A percentile compares a stretch with the other conserved stretches of the same genome.
Evolutionary conservation across 2,888 invertebrate genomes (phyloP).

Genomic region (Frankliniella intonsa): DNA sequence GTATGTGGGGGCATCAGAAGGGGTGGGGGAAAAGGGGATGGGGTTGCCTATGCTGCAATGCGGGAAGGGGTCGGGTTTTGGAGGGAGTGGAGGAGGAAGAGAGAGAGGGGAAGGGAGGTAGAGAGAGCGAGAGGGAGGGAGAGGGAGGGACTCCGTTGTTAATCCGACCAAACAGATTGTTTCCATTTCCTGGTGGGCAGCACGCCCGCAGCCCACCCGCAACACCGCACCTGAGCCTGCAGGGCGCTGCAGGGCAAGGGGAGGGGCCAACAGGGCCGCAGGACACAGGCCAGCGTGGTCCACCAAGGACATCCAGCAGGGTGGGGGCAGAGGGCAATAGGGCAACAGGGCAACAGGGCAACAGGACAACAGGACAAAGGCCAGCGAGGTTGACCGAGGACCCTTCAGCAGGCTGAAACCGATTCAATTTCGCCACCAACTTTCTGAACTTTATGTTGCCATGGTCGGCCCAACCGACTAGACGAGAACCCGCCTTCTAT

Average conservation of each 20-base stretch:
- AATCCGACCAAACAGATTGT: constrained; percentile 26
- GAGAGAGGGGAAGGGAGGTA: neutral
- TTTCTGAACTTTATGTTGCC: too few relatives aligned
- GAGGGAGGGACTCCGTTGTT: neutral
- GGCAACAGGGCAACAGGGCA: too few relatives aligned
- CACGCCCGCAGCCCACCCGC: neutral
- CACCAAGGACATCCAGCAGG: too few relatives aligned
- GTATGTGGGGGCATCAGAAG: too few relatives aligned
- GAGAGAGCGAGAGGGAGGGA: neutral
- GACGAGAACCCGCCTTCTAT: too few relatives aligned
- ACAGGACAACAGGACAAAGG: too few relatives aligned
- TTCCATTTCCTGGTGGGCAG: constrained; percentile 24
- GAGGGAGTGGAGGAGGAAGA: neutral
- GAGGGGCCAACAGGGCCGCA: neutral
- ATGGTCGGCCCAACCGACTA: too few relatives aligned
- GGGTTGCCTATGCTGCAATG: neutral
- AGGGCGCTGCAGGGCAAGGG: neutral
- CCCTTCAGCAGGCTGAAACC: too few relatives aligned
- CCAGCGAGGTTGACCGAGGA: too few relatives aligned
- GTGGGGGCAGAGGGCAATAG: too few relatives aligned
- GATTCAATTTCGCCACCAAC: too few relatives aligned
- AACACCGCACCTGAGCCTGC: constrained; percentile 9
- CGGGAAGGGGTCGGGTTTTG: neutral
- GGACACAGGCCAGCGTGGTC: neutral
- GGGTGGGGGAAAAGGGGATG: too few relatives aligned